Conservation (phyloP, 2,888 invertebrate species). For the Orchestes rusci region DNA sequence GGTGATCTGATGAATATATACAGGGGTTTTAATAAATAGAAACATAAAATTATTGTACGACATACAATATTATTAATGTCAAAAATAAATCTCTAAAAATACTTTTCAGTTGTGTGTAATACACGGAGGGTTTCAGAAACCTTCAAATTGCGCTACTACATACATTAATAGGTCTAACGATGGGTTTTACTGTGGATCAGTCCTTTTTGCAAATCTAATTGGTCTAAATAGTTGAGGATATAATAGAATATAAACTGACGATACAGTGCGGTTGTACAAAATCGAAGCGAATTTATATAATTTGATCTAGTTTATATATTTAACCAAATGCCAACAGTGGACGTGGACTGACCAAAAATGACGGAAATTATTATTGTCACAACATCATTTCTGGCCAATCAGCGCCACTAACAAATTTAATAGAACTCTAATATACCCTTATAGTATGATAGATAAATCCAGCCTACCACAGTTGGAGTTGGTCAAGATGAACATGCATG, state of each 20-base stretch:
- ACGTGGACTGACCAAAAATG: too few species aligned
- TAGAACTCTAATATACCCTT: slow-evolving; percentile 14
- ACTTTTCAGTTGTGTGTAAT: slow-evolving; percentile 17
- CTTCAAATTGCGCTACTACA: slow-evolving; percentile 41
- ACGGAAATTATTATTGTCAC: not conserved
- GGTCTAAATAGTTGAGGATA: not conserved
- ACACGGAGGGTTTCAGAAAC: slow-evolving; percentile 17
- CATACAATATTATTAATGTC: not conserved
- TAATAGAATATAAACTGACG: slow-evolving; percentile 3
- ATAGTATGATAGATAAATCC: slow-evolving; percentile 3
- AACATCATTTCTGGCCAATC: too few species aligned
- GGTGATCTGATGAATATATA: slow-evolving; percentile 4
- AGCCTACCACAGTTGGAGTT: slow-evolving; percentile 43
- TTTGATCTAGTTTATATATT: slow-evolving; percentile 6
- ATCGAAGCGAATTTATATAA: slow-evolving; percentile 11
- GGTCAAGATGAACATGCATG: slow-evolving; percentile 41
- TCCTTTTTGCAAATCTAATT: slow-evolving; percentile 6
- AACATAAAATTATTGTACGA: not conserved
- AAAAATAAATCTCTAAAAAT: slow-evolving; percentile 18
- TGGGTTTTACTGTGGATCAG: slow-evolving; percentile 20
- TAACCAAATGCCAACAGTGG: too few species aligned
- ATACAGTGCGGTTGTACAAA: slow-evolving; percentile 2
- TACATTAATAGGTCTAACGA: slow-evolving; percentile 46
- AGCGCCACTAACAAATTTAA: not conserved
- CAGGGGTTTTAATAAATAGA: slow-evolving; percentile 6